Evolutionary conservation across 2,113 vertebrate species (phyloP).

Genomic region (Ptychochromis oligacanthus): DNA sequence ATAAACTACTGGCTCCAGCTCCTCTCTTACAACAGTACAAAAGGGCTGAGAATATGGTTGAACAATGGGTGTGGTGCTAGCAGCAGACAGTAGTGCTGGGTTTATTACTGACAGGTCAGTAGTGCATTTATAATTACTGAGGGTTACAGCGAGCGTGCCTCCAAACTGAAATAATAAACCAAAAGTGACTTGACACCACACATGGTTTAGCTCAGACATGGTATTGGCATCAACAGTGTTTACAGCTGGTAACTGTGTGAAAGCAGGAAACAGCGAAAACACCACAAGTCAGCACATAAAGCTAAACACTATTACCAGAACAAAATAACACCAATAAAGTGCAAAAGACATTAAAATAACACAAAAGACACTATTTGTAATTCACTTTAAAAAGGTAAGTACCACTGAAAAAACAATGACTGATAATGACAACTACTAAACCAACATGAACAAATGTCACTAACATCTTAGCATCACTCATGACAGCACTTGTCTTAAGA

Average conservation of each 20-base stretch:
- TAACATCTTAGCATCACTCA: not conserved
- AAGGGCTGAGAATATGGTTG: not conserved
- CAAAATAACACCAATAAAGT: not conserved
- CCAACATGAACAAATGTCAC: fast-evolving
- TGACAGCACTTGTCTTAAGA: not conserved
- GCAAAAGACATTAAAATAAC: not conserved
- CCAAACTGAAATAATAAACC: not conserved
- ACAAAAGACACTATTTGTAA: not conserved
- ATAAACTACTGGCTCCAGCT: not conserved
- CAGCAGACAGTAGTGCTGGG: not conserved
- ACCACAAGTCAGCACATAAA: too few relatives aligned
- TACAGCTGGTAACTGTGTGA: not conserved
- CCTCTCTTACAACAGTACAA: not conserved
- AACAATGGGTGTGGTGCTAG: not conserved
- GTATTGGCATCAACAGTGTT: not conserved
- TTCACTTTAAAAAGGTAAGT: too few relatives aligned
- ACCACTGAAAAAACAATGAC: not conserved
- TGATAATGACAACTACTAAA: not conserved
- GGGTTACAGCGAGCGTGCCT: not conserved
- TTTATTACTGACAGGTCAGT: not conserved
- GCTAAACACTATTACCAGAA: not conserved
- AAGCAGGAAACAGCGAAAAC: not conserved
- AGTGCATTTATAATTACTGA: not conserved
- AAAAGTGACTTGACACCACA: not conserved
- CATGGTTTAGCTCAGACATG: not conserved